These are phyloP conservation scores for Pararge aegeria DNA, from an alignment of 1,140 invertebrate genomes.

Conservation along the genomic window DNA sequence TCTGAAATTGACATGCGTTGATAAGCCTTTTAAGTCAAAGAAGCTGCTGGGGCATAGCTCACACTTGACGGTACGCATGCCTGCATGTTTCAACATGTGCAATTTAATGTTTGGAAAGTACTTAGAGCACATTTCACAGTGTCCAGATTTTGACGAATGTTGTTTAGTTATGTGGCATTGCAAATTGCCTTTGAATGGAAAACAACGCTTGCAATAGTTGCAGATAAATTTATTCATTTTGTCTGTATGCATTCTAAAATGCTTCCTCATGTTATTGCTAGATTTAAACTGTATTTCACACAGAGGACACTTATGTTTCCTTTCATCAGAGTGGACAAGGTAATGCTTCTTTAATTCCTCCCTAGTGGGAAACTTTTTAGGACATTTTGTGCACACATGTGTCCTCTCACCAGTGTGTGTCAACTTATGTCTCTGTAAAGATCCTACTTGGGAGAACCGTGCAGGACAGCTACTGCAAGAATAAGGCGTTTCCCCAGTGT, in stretches of 20 bases:
- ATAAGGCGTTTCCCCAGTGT: conserved; percentile 67
- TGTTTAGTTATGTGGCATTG: conserved; percentile 55
- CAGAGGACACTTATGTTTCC: conserved; percentile 49
- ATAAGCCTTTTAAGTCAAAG: conserved; percentile 44
- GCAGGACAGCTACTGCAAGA: conserved; percentile 49
- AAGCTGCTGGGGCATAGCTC: conserved; percentile 72
- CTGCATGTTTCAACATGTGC: conserved; percentile 84
- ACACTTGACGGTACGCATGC: conserved; percentile 83
- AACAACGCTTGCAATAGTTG: conserved; percentile 71
- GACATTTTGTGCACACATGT: conserved; percentile 83
- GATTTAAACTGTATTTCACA: conserved; percentile 62
- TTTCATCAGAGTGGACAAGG: conserved; percentile 49
- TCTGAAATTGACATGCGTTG: conserved; percentile 50
- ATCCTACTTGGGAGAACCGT: conserved; percentile 57
- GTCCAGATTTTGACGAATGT: conserved; percentile 64
- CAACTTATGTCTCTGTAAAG: conserved; percentile 80
- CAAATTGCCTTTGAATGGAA: conserved; percentile 80
- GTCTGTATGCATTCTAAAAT: conserved; percentile 45
- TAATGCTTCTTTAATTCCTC: conserved; percentile 49
- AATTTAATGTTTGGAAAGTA: conserved; percentile 56
- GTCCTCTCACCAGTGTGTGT: conserved; percentile 89
- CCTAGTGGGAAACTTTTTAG: conserved; percentile 76
- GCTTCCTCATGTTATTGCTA: conserved; percentile 54
- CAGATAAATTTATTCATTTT: conserved; percentile 53
- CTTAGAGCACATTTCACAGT: conserved; percentile 56